These are phyloP conservation scores for Xenentodon cancila DNA, from an alignment of 2,797 vertebrate species.

Conservation along the genomic window DNA sequence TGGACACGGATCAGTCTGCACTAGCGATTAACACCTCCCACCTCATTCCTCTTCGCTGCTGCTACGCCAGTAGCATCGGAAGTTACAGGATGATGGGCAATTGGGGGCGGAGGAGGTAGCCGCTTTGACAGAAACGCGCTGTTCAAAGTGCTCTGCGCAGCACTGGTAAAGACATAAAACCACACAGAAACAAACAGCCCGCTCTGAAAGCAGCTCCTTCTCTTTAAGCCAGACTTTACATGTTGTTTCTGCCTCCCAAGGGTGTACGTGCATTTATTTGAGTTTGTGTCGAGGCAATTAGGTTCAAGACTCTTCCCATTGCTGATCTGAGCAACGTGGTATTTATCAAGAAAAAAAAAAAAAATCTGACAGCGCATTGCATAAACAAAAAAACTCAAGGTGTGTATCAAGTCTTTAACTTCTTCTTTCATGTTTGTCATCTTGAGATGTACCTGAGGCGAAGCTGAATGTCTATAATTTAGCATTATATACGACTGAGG, in stretches of 20 bases:
- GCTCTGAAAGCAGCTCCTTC: constrained; percentile 29
- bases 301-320: too few relatives aligned
- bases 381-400: too few relatives aligned
- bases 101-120: constrained; percentile 22
- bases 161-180: constrained; percentile 52
- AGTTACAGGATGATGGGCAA: constrained; percentile 37
- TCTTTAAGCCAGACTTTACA: constrained; percentile 18
- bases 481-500: too few relatives aligned
- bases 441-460: too few relatives aligned
- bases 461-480: too few relatives aligned
- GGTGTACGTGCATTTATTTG: constrained; percentile 23
- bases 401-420: too few relatives aligned
- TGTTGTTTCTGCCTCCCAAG: not conserved
- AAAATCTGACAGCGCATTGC: too few relatives aligned
- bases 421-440: too few relatives aligned
- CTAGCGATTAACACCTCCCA: constrained; percentile 28
- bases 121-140: constrained; percentile 59
- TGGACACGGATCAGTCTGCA: constrained; percentile 43
- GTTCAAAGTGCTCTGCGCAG: constrained; percentile 39
- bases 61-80: constrained; percentile 38
- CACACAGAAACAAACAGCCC: constrained; percentile 72
- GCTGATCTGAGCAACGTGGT: too few relatives aligned
- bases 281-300: too few relatives aligned
- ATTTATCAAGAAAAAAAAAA: too few relatives aligned
- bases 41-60: constrained; percentile 57